Conservation (phyloP, 1,140 invertebrate genomes). For the Halesus radiatus region DNA sequence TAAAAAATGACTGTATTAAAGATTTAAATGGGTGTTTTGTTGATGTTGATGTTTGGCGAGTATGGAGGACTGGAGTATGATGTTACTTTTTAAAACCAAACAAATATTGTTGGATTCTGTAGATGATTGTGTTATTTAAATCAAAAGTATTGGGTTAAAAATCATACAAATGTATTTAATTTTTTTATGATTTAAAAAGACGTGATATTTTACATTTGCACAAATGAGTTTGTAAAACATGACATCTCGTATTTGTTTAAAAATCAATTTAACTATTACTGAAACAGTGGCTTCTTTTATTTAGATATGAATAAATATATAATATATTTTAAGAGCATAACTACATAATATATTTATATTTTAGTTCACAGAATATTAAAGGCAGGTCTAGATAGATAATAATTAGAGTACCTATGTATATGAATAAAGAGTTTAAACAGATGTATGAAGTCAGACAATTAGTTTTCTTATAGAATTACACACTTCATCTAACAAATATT, state of each 20-base stretch:
- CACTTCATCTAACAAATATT: slow-evolving; percentile 6
- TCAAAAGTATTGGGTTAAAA: too few species aligned
- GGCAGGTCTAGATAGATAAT: slow-evolving; percentile 50
- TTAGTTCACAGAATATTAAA: slow-evolving; percentile 55
- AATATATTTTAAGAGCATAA: slow-evolving; percentile 21
- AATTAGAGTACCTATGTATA: slow-evolving; percentile 48
- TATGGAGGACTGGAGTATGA: too few species aligned
- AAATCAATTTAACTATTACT: background rate
- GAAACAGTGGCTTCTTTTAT: background rate
- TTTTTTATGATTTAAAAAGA: too few species aligned
- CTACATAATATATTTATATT: slow-evolving; percentile 15
- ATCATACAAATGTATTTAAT: too few species aligned
- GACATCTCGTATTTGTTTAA: background rate
- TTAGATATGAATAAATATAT: slow-evolving; percentile 24
- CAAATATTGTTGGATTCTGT: too few species aligned
- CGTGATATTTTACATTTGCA: too few species aligned
- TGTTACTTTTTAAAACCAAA: too few species aligned
- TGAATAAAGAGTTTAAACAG: slow-evolving; percentile 20
- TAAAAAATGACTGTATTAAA: background rate
- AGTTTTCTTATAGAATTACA: slow-evolving; percentile 14
- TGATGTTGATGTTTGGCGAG: too few species aligned
- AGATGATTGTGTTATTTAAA: too few species aligned
- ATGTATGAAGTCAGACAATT: slow-evolving; percentile 6
- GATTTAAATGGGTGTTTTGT: too few species aligned
- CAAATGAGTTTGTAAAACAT: background rate